phyloP scores from a whole-genome alignment of 2,797 vertebrate species.

The Podargus strigoides region DNA sequence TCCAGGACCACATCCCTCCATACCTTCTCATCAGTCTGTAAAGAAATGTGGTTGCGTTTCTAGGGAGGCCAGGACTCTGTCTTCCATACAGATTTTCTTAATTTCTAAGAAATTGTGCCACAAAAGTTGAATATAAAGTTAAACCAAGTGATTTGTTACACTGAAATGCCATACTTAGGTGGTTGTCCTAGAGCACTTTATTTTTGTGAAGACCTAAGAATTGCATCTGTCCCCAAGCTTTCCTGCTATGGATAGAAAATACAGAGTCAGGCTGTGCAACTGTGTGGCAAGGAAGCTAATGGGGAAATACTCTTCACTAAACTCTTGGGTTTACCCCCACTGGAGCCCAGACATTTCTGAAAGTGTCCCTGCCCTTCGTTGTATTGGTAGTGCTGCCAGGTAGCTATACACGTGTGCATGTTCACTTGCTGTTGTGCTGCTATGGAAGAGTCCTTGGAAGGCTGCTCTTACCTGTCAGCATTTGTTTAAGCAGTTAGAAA shows the following conservation, averaged over 20 bases:
- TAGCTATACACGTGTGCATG: rapidly evolving
- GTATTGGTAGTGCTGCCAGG: not conserved
- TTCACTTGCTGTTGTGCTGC: not conserved
- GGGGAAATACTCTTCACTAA: not conserved
- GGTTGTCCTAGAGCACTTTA: not conserved
- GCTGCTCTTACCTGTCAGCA: not conserved
- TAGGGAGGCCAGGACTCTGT: not conserved
- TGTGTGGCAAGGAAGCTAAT: not conserved
- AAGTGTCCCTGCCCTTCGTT: not conserved
- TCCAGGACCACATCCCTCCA: not conserved
- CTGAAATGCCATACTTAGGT: not conserved
- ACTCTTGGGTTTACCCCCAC: not conserved
- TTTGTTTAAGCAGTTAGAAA: not conserved
- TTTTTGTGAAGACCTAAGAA: not conserved
- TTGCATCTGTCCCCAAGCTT: not conserved
- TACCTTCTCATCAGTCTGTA: not conserved
- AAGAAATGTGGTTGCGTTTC: rapidly evolving
- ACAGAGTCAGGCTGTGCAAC: not conserved
- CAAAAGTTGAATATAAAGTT: not conserved
- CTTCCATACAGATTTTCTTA: not conserved
- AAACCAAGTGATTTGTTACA: not conserved
- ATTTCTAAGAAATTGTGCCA: not conserved
- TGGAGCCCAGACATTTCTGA: not conserved
- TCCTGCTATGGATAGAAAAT: not conserved
- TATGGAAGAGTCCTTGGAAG: not conserved